Conservation (phyloP, 2,797 vertebrate species). For the Enteromius afrohamiltoni region DNA sequence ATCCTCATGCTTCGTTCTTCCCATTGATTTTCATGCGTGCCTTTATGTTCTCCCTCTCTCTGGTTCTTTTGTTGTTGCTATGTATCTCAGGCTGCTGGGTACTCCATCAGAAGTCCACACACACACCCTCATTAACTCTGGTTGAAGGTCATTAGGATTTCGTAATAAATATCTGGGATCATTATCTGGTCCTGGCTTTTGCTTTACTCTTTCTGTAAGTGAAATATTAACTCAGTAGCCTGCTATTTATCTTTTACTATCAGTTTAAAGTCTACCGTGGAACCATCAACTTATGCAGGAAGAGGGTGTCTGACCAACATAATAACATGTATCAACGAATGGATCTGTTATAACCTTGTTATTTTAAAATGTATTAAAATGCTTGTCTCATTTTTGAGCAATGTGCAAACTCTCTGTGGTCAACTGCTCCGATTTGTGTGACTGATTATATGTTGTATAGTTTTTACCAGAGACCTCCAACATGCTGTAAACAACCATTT, state of each 20-base stretch:
- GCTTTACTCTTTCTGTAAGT: conserved; percentile 11
- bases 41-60: conserved; percentile 35
- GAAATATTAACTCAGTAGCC: conserved; percentile 22
- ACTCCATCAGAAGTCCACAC: not conserved
- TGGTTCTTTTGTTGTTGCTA: conserved; percentile 21
- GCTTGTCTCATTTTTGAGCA: not conserved
- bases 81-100: not conserved
- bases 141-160: conserved; percentile 45
- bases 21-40: conserved; percentile 67
- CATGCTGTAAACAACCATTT: conserved; percentile 35
- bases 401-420: not conserved
- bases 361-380: not conserved
- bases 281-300: not conserved
- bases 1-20: conserved; percentile 71
- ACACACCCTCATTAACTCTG: conserved; percentile 9
- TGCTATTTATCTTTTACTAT: not conserved
- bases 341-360: not conserved
- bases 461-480: conserved; percentile 17
- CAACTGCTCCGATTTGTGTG: not conserved
- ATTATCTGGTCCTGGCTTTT: conserved; percentile 28
- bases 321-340: not conserved
- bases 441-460: not conserved
- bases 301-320: not conserved
- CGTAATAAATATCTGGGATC: conserved; percentile 45
- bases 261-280: not conserved